Evolutionary conservation across 2,888 invertebrate species (phyloP).

Genomic region (Chloroclysta siterata): DNA sequence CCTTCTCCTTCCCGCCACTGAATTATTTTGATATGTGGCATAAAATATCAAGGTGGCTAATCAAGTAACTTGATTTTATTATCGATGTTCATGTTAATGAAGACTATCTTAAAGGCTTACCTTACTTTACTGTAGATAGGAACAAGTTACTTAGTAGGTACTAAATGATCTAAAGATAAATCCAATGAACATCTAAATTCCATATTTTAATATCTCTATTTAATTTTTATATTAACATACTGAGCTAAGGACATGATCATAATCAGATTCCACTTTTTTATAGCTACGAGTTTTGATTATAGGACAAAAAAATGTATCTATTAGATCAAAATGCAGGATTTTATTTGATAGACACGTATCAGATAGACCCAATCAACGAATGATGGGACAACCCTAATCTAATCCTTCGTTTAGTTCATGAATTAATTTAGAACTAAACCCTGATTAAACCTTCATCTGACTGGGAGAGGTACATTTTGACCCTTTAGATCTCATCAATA

Average conservation of each 20-base stretch:
- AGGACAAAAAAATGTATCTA: slow-evolving; percentile 5
- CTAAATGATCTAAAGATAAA: slow-evolving; percentile 17
- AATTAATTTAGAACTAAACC: slow-evolving; percentile 27
- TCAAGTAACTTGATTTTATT: slow-evolving; percentile 12
- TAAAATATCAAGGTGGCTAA: slow-evolving; percentile 13
- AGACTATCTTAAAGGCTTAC: slow-evolving; percentile 11
- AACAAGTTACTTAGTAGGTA: slow-evolving; percentile 11
- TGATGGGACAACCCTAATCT: slow-evolving; percentile 22
- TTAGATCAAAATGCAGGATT: slow-evolving; percentile 4
- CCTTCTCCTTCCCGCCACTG: slow-evolving; percentile 61
- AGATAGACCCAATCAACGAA: slow-evolving; percentile 14
- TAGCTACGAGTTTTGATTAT: neutral
- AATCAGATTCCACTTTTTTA: slow-evolving; percentile 14
- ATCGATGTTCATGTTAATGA: slow-evolving; percentile 18
- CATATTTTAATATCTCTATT: slow-evolving; percentile 19
- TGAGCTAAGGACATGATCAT: slow-evolving; percentile 1
- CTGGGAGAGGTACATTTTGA: slow-evolving; percentile 24
- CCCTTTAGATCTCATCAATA: slow-evolving; percentile 27
- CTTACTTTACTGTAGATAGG: slow-evolving; percentile 15
- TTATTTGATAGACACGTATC: slow-evolving; percentile 16
- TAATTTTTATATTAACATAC: slow-evolving; percentile 1
- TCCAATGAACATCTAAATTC: slow-evolving; percentile 18
- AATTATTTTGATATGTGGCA: slow-evolving; percentile 43
- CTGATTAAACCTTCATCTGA: slow-evolving; percentile 28
- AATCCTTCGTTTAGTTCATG: slow-evolving; percentile 22